Evolutionary conservation across 1,140 invertebrate species (phyloP).

Genomic region (Probaryconus sp.): DNA sequence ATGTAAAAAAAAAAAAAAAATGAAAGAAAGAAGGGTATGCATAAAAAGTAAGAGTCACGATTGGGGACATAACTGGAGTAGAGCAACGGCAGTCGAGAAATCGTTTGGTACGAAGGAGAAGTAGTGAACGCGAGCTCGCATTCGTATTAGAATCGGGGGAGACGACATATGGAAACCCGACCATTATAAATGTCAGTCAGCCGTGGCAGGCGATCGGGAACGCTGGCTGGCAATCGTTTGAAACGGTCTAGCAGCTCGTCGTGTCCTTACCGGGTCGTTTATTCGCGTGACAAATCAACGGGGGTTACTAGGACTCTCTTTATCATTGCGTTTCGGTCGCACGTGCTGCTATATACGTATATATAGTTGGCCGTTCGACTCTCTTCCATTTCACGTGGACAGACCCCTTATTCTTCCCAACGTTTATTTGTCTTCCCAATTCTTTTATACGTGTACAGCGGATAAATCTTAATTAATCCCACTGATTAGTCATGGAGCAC

Average conservation of each 20-base stretch:
- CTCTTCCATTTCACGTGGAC: conserved; percentile 1
- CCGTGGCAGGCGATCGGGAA: conserved; percentile 49
- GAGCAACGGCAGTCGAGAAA: conserved; percentile 20
- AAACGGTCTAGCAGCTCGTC: conserved; percentile 46
- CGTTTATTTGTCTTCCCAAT: conserved; percentile 45
- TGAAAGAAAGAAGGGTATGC: too few species aligned
- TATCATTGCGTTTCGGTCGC: conserved; percentile 38
- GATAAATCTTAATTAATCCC: conserved; percentile 51
- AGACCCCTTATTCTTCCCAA: conserved; percentile 37
- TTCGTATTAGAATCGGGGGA: conserved; percentile 35
- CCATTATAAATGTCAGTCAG: conserved; percentile 56
- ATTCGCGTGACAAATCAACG: conserved; percentile 58
- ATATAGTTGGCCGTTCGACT: background rate
- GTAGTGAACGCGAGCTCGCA: conserved; percentile 23
- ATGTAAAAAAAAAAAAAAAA: too few species aligned
- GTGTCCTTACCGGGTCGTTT: conserved; percentile 52
- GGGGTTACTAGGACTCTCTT: conserved; percentile 45
- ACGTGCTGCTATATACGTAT: conserved; percentile 28
- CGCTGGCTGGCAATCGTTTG: conserved; percentile 46
- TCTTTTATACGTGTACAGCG: conserved; percentile 9
- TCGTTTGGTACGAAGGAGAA: conserved; percentile 17
- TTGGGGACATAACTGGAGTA: conserved; percentile 43
- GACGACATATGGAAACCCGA: conserved; percentile 49
- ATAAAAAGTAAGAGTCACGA: too few species aligned
- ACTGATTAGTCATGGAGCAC: conserved; percentile 44